phyloP scores from a whole-genome alignment of 2,888 invertebrate genomes.

The Ariolimax columbianus region DNA sequence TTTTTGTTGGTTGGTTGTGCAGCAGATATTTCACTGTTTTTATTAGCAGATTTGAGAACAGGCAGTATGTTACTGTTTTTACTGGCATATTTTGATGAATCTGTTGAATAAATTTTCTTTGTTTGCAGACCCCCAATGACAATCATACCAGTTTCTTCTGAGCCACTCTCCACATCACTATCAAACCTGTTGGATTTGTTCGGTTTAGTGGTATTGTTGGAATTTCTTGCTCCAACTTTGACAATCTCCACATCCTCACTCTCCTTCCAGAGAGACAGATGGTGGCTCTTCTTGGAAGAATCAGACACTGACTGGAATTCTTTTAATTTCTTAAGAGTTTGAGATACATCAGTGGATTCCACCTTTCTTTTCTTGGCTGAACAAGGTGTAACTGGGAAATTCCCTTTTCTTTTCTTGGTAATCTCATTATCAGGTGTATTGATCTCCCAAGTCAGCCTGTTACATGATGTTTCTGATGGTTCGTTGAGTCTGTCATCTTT shows the following conservation, averaged over 20 bases:
- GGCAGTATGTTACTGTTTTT: not conserved
- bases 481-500: slow-evolving; percentile 55
- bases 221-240: not conserved
- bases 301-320: not conserved
- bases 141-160: slow-evolving; percentile 14
- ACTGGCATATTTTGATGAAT: not conserved
- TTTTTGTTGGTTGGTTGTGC: not conserved
- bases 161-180: slow-evolving; percentile 45
- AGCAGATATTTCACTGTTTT: not conserved
- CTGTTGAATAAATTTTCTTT: not conserved
- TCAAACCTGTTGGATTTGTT: slow-evolving; percentile 46
- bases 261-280: not conserved
- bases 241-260: slow-evolving; percentile 50
- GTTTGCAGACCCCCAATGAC: not conserved
- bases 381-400: not conserved
- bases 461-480: not conserved
- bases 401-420: slow-evolving; percentile 50
- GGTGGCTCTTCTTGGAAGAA: not conserved
- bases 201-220: no score
- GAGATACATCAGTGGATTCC: not conserved
- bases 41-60: not conserved
- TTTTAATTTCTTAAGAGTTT: slow-evolving; percentile 20
- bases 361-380: not conserved
- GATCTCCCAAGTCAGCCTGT: slow-evolving; percentile 65
- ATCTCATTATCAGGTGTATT: slow-evolving; percentile 54